Evolutionary conservation across 2,113 vertebrate species (phyloP).

Genomic region (Strix uralensis): DNA sequence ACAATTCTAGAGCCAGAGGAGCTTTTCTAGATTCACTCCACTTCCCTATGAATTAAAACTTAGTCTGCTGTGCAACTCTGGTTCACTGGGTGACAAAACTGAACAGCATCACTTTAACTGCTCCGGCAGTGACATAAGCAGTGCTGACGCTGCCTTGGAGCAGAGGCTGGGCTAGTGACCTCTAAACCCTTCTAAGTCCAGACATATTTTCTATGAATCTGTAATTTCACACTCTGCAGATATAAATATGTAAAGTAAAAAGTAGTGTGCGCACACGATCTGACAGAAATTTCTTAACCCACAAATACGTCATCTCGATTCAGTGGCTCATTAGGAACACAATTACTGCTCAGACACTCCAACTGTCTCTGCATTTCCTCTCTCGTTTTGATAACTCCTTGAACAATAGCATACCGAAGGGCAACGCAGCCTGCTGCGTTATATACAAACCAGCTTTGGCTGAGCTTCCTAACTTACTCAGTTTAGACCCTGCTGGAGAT

Average conservation of each 20-base stretch:
- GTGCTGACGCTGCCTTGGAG: not conserved
- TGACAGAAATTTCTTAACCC: not conserved
- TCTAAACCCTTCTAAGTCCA: not conserved
- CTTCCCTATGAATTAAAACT: not conserved
- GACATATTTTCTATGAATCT: not conserved
- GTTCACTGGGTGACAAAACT: not conserved
- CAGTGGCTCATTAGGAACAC: not conserved
- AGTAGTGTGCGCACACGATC: accelerated
- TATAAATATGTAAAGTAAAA: not conserved
- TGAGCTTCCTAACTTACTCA: not conserved
- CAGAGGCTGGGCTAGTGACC: not conserved
- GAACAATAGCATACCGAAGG: not conserved
- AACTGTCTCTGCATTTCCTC: not conserved
- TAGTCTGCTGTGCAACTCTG: not conserved
- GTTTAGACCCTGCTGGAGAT: not conserved
- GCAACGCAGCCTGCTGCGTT: not conserved
- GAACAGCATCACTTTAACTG: not conserved
- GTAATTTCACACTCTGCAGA: not conserved
- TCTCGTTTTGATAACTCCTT: not conserved
- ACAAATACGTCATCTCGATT: not conserved
- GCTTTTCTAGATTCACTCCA: not conserved
- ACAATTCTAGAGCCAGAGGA: not conserved
- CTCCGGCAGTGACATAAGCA: not conserved
- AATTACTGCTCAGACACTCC: not conserved
- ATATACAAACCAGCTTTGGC: not conserved